Conservation (phyloP, 92 coral and sea anemone genomes). For the Heliopora coerulea region DNA sequence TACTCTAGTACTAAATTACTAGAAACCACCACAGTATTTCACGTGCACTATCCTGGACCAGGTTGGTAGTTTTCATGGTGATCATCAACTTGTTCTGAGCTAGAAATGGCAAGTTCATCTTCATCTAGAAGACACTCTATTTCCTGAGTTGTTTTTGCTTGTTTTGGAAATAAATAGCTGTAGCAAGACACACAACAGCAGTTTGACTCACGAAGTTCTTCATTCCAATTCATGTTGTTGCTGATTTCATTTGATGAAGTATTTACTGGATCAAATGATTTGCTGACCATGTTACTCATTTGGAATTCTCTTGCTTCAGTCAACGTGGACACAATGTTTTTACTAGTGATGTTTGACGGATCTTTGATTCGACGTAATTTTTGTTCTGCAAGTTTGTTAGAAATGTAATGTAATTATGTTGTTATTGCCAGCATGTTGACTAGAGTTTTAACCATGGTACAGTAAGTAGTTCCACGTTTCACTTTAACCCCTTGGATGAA, state of each 20-base stretch:
- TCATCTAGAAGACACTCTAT: slow-evolving; percentile 60
- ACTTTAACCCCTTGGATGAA: too few species aligned
- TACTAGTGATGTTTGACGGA: slow-evolving; percentile 30
- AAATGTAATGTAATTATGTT: not conserved
- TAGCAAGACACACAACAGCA: slow-evolving; percentile 61
- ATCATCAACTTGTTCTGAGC: slow-evolving; percentile 15
- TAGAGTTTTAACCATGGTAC: too few species aligned
- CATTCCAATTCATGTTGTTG: slow-evolving; percentile 30
- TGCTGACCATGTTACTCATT: slow-evolving; percentile 49
- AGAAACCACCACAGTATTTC: too few species aligned
- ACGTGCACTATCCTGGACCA: not conserved
- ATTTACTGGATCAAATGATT: slow-evolving; percentile 44
- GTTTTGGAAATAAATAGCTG: slow-evolving; percentile 66
- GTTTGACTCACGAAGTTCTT: slow-evolving; percentile 35
- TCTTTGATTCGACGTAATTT: slow-evolving; percentile 25
- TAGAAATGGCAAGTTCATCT: slow-evolving; percentile 26
- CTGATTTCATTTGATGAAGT: slow-evolving; percentile 1
- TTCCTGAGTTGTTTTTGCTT: slow-evolving; percentile 70
- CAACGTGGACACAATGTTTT: slow-evolving; percentile 37
- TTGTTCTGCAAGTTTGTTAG: slow-evolving; percentile 21
- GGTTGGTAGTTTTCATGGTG: not conserved
- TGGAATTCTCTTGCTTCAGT: slow-evolving; percentile 59
- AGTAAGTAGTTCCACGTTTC: too few species aligned
- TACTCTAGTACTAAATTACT: too few species aligned
- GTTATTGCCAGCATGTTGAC: too few species aligned